Percentiles rank a stretch among this genome's conserved stretches.
Conservation (phyloP, 2,888 invertebrate species). For the Gisinianus flammeolus region DNA sequence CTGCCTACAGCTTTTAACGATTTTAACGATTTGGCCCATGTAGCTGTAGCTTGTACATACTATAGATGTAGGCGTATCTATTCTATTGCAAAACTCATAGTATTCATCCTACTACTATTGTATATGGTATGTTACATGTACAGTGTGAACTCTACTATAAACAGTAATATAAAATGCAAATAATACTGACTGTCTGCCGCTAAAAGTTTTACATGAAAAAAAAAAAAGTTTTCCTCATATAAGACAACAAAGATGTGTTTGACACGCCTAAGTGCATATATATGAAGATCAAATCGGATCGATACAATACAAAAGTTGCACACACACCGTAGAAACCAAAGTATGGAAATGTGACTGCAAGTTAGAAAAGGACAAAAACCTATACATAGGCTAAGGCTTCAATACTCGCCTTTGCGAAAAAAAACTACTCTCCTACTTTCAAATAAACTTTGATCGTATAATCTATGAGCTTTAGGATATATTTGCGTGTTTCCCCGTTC, state of each 20-base stretch:
- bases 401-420: background rate
- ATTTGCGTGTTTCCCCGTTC: constrained; percentile 16
- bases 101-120: too few relatives aligned
- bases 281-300: constrained; percentile 16
- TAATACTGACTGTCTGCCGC: too few relatives aligned
- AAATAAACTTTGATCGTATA: constrained; percentile 22
- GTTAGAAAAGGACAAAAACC: background rate
- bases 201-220: background rate
- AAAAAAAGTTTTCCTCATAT: background rate
- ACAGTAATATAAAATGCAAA: too few relatives aligned
- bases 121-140: background rate
- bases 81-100: too few relatives aligned
- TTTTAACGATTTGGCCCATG: constrained; percentile 17
- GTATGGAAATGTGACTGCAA: background rate
- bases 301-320: constrained; percentile 21
- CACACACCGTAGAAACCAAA: background rate
- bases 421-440: constrained; percentile 14
- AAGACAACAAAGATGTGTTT: constrained; percentile 10
- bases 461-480: background rate
- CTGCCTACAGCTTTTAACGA: constrained; percentile 14
- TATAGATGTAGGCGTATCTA: background rate
- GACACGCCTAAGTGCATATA: background rate
- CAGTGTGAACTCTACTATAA: background rate
- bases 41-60: background rate
- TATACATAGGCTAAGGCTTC: background rate